phyloP scores from a whole-genome alignment of 2,888 invertebrate species.

The Lithophane semibrunnea region DNA sequence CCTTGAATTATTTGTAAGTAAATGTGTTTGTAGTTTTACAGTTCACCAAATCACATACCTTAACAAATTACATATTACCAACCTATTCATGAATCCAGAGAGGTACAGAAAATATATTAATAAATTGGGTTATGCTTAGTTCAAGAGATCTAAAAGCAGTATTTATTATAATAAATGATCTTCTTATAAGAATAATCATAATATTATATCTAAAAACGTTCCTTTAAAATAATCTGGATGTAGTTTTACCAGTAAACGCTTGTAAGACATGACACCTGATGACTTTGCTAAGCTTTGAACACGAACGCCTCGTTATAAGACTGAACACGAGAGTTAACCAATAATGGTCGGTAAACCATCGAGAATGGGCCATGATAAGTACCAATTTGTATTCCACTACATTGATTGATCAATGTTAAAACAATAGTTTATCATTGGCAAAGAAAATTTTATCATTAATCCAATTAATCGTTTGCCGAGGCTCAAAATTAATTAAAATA shows the following conservation, averaged over 20 bases:
- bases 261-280: background rate
- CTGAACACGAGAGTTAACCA: background rate
- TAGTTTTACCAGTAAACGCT: background rate
- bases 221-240: background rate
- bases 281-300: background rate
- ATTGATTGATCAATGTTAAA: background rate
- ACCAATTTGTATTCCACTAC: background rate
- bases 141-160: background rate
- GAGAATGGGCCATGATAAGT: slow-evolving; percentile 1
- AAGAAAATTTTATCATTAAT: slow-evolving; percentile 6
- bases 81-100: background rate
- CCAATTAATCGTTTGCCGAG: background rate
- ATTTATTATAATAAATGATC: background rate
- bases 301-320: background rate
- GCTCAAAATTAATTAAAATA: slow-evolving; percentile 6
- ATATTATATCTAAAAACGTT: background rate
- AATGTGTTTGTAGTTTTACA: background rate
- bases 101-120: no score
- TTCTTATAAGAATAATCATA: background rate
- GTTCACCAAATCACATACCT: background rate
- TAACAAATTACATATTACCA: background rate
- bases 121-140: background rate
- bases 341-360: background rate
- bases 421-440: background rate
- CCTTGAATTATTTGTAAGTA: background rate